Evolutionary conservation across 2,797 vertebrate genomes (phyloP), one percentile per base, ranked within the genome.

Genomic region (Phrynocephalus forsythii): DNA sequence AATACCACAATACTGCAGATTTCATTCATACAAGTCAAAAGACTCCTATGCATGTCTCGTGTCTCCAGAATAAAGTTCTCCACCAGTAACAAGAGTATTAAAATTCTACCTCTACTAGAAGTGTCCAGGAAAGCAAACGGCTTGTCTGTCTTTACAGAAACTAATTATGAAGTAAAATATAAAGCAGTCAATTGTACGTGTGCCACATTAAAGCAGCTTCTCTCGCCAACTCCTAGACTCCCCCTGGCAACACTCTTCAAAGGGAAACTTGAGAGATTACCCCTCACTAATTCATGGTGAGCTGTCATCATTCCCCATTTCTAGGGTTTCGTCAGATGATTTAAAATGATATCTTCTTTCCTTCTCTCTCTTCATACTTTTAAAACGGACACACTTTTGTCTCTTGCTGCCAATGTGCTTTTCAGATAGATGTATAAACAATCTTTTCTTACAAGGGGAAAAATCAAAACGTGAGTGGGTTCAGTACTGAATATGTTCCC

Each of bases 121-220:
- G n/a, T 60, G 20, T 24, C 24, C 68, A 85, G 83, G 68, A 87
- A 87, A 88, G 52, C 28, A 82, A 69, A 79, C 20, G 24, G 22
- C 18, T 86, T 75, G 33, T 56, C 66, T 82, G 75, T 28, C 56
- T 73, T 82, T 67, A 78, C 22, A 85, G 60, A 82, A 83, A 56
- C 18, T 81, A 81, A 78, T 91, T 84, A 81, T 56, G 50, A 66
- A 28, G 84, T 71, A 73, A 85, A 90, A 86, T 2, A 3, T 38
- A 83, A 77, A 5, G 1, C 20, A 66, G 60, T 38, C 60, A 71
- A 82, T 30, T 82, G 52, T 63, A 76, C 20, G 75, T 33, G 33
- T 22, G 22, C 18, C 22, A 76, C 50, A n/a, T 10, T 3, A n/a
- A 82, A 82, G 22, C 33, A 79, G 38, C n/a, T 33, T 87, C 80